These are phyloP conservation scores for Dasypus novemcinctus DNA, from an alignment of 2,113 vertebrate genomes.

Conservation along the genomic window DNA sequence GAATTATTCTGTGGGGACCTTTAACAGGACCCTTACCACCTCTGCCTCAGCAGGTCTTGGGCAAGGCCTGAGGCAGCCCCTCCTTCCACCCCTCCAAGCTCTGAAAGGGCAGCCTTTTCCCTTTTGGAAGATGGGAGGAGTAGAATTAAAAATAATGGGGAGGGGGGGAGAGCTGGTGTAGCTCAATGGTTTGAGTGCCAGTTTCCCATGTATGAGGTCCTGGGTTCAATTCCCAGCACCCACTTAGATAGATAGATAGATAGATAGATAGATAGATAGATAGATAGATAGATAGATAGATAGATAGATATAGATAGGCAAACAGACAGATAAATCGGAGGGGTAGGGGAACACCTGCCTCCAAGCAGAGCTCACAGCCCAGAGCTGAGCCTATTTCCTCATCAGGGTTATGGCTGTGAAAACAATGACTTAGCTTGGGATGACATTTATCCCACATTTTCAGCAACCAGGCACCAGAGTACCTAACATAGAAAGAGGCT, in stretches of 20 bases:
- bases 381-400: background rate
- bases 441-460: background rate
- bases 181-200: no score
- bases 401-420: background rate
- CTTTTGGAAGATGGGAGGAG: background rate
- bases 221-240: no score
- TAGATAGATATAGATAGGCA: no score
- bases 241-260: no score
- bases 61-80: constrained; percentile 30
- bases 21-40: constrained; percentile 68
- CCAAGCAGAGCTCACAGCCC: background rate
- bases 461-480: background rate
- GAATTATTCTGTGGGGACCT: constrained; percentile 77
- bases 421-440: background rate
- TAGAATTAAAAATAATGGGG: background rate
- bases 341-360: background rate
- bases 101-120: background rate
- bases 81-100: constrained; percentile 3
- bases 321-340: background rate
- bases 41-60: background rate
- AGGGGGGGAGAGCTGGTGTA: no score
- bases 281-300: no score
- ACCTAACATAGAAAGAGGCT: background rate
- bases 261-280: no score
- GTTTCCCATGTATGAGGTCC: no score